phyloP scores from a whole-genome alignment of 2,113 vertebrate genomes.

The Nyctibius bracteatus region DNA sequence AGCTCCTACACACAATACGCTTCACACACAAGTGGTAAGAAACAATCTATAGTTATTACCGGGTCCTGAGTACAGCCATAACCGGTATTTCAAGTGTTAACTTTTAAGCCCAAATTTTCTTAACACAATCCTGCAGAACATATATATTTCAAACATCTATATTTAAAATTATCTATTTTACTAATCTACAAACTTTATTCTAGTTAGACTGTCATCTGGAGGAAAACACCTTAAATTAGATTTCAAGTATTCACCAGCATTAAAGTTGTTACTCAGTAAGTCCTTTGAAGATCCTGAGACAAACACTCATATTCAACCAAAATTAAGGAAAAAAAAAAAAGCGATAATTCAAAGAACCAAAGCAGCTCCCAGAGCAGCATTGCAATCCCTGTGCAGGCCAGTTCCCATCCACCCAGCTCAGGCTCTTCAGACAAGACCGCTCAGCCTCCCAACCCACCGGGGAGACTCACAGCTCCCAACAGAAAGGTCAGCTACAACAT shows the following conservation, averaged over 20 bases:
- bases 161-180: not conserved
- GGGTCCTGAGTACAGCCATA: slow-evolving; percentile 40
- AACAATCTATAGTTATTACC: not conserved
- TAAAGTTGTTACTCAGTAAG: not conserved
- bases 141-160: not conserved
- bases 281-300: not conserved
- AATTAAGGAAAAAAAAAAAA: not conserved
- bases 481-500: not conserved
- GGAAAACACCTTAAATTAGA: not conserved
- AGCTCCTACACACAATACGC: not conserved
- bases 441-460: not conserved
- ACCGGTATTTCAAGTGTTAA: not conserved
- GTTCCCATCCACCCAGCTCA: not conserved
- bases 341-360: too few species aligned
- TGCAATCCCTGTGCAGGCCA: not conserved
- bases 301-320: not conserved
- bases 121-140: not conserved
- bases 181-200: slow-evolving; percentile 12
- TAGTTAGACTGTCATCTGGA: not conserved
- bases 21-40: not conserved
- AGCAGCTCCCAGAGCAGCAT: not conserved
- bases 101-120: not conserved
- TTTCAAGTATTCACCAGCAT: slow-evolving; percentile 25
- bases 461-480: not conserved
- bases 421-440: not conserved